Base-by-base conservation (phyloP, 2,888 invertebrate genomes). In the Caenorhabditis zanzibari region DNA sequence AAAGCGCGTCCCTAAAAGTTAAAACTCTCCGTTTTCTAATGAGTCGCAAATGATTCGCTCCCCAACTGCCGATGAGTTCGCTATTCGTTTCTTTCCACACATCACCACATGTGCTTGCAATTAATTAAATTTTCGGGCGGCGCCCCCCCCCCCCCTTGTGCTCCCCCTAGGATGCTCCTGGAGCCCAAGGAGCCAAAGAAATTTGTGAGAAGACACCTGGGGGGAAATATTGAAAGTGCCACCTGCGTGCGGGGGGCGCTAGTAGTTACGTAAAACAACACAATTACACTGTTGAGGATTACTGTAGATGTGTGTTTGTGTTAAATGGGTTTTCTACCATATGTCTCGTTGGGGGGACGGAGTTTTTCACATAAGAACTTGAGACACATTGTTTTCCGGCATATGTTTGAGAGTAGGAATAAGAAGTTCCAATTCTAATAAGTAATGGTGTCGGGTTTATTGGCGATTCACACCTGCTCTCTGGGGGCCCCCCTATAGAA, bases 41-140 rank as follows among this genome's bases (percentile, higher is more conserved):
- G 79, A 72, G 72, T 79, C 68, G 79, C 49, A 64, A 49, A 68
- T 68, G 58, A 61, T 22, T n/a, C n/a, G n/a, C n/a, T n/a, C n/a
- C n/a, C n/a, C n/a, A n/a, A n/a, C n/a, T n/a, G n/a, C n/a, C n/a
- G n/a, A n/a, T n/a, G n/a, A n/a, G 61, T 63, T 19, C 28, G 24
- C 32, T 28, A 3, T 32, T 32, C 5, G 32, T 32, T 32, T 32
- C 32, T 32, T 32, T 32, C 28, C 12, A 3, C 28, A 61, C 61
- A n/a, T n/a, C 71, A 73, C 68, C 73, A 79, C 83, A 83, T 83
- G 83, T 83, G 83, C 79, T 83, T 74, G 79, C 83, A 83, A 83
- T 83, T 83, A 83, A 83, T 83, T 83, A 83, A 75, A 72, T 73
- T 73, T 32, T 32, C 32, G 32, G 32, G 32, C 7, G n/a, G n/a